Evolutionary conservation across 2,888 invertebrate species (phyloP), one percentile per base, ranked within the genome.

Genomic region (Gibbula magus): DNA sequence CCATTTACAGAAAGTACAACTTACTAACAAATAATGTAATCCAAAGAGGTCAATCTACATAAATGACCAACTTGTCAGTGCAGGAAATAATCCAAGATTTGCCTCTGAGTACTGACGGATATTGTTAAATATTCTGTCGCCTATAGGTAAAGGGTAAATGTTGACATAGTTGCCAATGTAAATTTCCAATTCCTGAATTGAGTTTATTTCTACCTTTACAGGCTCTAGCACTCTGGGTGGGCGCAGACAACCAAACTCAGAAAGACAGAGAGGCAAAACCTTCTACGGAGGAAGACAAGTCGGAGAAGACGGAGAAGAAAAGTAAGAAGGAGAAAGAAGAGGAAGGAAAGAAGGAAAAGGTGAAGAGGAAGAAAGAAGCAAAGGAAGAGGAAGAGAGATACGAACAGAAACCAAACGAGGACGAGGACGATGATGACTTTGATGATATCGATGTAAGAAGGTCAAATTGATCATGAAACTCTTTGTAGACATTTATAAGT

Each of bases 181-280:
- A 66, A 13, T 45, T 18, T 45, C 18, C 5, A 18, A 13, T 51
- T 35, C n/a, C 5, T 18, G 4, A 45, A 5, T 5, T 22, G 25
- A 16, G 13, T 70, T 32, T 51, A 78, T 81, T 75, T 83, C 77
- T 80, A 81, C 54, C 16, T 18, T 13, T 20, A 5, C 77, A 88
- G 78, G 88, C 87, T 75, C 70, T 88, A 53, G 86, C 88, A 20
- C 77, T 88, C 77, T 84, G 84, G 84, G 73, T 80, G 22, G 78
- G 78, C 1, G 32, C 54, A 8, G 77, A 73, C 75, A 45, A 5
- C 39, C 51, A 78, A n/a, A 51, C 20, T 18, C 54, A 39, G 70
- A 77, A 25, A 39, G 73, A 78, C 7, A 61, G 18, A 2, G 22
- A 56, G 16, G 20, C 77, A 53, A 53, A 22, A 53, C 13, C 52